phyloP scores from a whole-genome alignment of 2,797 vertebrate species.

The Lophius americanus region DNA sequence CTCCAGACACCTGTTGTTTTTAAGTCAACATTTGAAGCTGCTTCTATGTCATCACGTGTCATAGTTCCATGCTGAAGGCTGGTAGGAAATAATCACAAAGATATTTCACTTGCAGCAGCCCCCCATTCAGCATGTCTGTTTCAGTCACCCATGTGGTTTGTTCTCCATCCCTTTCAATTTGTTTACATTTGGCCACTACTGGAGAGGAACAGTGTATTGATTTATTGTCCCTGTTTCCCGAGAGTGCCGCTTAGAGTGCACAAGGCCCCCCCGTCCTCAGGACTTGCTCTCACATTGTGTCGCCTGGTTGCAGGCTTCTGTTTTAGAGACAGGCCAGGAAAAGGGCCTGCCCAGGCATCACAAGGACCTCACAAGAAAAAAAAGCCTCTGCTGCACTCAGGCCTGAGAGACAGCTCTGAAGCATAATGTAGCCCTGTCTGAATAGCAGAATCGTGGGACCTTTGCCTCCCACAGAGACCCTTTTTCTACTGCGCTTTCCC shows the following conservation, averaged over 20 bases:
- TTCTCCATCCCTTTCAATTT: constrained; percentile 80
- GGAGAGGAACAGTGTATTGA: constrained; percentile 81
- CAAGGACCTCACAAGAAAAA: constrained; percentile 58
- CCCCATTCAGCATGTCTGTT: constrained; percentile 75
- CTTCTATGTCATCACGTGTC: constrained; percentile 32
- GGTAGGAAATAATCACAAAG: constrained; percentile 62
- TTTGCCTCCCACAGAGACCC: constrained; percentile 51
- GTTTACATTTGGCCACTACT: constrained; percentile 82
- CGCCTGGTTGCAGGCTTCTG: constrained; percentile 59
- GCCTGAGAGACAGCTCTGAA: constrained; percentile 48
- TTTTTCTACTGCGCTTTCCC: constrained; percentile 19
- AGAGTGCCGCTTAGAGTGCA: constrained; percentile 67
- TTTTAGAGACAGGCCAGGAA: constrained; percentile 55
- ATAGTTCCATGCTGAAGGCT: constrained; percentile 41
- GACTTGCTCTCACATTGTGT: constrained; percentile 66
- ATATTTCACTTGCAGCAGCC: constrained; percentile 63
- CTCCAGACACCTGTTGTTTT: constrained; percentile 49
- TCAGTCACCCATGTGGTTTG: constrained; percentile 79
- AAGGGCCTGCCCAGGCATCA: constrained; percentile 57
- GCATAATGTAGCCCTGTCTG: constrained; percentile 56
- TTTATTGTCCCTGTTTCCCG: constrained; percentile 79
- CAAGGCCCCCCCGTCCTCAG: constrained; percentile 52
- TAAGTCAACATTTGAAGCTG: constrained; percentile 26
- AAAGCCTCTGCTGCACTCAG: constrained; percentile 29
- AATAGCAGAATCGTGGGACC: constrained; percentile 57